These are phyloP conservation scores for Lathronympha strigana DNA, from an alignment of 2,888 invertebrate species.

Conservation along the genomic window DNA sequence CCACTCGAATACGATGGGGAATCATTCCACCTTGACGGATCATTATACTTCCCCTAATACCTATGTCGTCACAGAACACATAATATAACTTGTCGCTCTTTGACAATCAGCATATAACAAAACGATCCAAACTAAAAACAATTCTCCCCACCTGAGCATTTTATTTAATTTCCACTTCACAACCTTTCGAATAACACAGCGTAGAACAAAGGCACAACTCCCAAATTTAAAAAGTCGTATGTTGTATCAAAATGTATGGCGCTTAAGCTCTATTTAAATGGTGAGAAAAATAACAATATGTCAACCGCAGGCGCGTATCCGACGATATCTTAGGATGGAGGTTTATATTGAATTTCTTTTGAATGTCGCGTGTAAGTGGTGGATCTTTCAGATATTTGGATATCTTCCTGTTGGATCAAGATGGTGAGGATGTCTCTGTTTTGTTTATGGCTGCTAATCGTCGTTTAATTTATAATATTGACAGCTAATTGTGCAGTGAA, in stretches of 20 bases:
- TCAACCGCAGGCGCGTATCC: conserved; percentile 50
- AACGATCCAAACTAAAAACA: neutral
- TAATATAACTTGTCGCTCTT: neutral
- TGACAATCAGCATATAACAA: neutral
- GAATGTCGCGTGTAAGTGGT: neutral
- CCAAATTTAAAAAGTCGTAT: neutral
- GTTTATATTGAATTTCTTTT: conserved; percentile 27
- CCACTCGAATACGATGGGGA: too few species aligned
- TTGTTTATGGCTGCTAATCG: too few species aligned
- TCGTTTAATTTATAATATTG: too few species aligned
- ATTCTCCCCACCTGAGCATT: neutral
- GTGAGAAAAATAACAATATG: conserved; percentile 51
- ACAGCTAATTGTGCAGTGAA: too few species aligned
- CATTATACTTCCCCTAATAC: too few species aligned
- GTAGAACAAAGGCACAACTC: neutral
- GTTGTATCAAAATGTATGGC: neutral
- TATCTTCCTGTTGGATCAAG: too few species aligned
- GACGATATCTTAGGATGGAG: conserved; percentile 29
- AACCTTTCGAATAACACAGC: conserved; percentile 7
- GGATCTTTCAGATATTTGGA: neutral
- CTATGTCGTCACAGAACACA: too few species aligned
- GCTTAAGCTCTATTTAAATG: neutral
- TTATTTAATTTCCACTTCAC: conserved; percentile 4
- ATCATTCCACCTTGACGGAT: too few species aligned
- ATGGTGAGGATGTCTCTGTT: too few species aligned